Conservation (phyloP, 2,113 vertebrate genomes). For the Pedetes capensis region DNA sequence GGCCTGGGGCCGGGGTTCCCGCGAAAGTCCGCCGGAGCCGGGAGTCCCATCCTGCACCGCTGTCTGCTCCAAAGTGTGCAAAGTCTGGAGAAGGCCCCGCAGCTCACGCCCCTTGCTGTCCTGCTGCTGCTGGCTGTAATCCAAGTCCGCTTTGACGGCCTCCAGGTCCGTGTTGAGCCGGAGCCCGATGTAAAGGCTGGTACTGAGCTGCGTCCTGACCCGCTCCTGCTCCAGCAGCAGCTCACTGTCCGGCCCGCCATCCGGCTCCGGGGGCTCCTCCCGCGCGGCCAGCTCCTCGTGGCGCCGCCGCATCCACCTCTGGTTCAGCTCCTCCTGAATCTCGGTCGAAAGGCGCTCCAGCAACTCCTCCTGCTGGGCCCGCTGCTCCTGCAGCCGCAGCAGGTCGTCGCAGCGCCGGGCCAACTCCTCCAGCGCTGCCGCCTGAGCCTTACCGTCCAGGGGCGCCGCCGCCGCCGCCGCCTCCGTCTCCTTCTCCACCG, state of each 20-base stretch:
- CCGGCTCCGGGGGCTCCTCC: constrained; percentile 74
- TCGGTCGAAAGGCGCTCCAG: constrained; percentile 86
- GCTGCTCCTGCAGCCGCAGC: constrained; percentile 87
- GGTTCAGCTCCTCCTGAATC: constrained; percentile 94
- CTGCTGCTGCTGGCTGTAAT: constrained; percentile 87
- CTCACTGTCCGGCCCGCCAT: constrained; percentile 76
- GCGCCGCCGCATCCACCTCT: constrained; percentile 92
- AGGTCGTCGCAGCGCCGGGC: constrained; percentile 85
- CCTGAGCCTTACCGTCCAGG: constrained; percentile 76
- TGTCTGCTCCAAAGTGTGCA: constrained; percentile 84
- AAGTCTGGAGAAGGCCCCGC: constrained; percentile 87
- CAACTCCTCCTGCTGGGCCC: constrained; percentile 88
- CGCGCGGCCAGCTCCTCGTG: constrained; percentile 84
- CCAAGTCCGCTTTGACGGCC: constrained; percentile 87
- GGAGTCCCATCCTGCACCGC: constrained; percentile 50
- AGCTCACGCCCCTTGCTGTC: constrained; percentile 88
- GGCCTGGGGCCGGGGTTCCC: constrained; percentile 66
- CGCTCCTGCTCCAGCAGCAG: constrained; percentile 89
- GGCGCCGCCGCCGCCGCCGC: constrained; percentile 79
- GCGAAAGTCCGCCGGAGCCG: constrained; percentile 70
- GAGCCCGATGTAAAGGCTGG: constrained; percentile 94
- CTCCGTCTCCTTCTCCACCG: neutral
- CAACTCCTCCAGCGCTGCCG: constrained; percentile 84
- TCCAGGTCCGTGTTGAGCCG: constrained; percentile 93
- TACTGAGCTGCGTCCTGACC: constrained; percentile 91